These are phyloP conservation scores for Trachemys scripta DNA, from an alignment of 2,113 vertebrate species.

Conservation along the genomic window DNA sequence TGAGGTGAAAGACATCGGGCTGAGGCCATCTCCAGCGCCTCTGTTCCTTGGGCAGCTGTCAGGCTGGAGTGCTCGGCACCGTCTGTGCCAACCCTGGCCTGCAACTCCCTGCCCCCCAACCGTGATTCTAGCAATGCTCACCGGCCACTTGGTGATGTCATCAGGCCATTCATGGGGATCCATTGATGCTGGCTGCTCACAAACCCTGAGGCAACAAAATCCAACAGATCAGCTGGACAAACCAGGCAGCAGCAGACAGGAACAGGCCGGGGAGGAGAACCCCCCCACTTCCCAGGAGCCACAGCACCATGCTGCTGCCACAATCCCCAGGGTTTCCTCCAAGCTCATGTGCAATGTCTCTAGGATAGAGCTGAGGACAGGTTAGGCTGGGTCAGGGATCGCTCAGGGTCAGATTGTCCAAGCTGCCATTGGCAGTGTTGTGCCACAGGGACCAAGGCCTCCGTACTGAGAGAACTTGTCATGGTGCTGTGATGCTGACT, in stretches of 20 bases:
- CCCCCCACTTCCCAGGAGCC: background rate
- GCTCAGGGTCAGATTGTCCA: background rate
- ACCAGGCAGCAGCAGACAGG: background rate
- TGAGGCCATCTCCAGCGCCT: background rate
- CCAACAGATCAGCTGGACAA: background rate
- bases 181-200: conserved; percentile 94
- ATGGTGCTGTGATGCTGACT: background rate
- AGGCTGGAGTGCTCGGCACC: background rate
- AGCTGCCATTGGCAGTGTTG: background rate
- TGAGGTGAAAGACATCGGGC: background rate
- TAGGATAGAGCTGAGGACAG: background rate
- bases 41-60: background rate
- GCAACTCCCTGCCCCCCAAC: background rate
- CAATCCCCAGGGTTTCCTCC: background rate
- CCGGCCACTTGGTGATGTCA: conserved; percentile 99
- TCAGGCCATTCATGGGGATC: conserved; percentile 96
- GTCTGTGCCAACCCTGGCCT: too few species aligned
- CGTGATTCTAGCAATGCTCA: conserved; percentile 71
- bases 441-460: background rate
- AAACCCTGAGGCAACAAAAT: conserved; percentile 85
- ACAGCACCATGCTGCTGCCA: background rate
- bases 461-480: background rate
- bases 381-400: background rate
- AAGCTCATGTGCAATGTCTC: background rate
- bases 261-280: background rate